These are phyloP conservation scores for Cantharis lateralis DNA, from an alignment of 2,888 invertebrate genomes.

Conservation along the genomic window DNA sequence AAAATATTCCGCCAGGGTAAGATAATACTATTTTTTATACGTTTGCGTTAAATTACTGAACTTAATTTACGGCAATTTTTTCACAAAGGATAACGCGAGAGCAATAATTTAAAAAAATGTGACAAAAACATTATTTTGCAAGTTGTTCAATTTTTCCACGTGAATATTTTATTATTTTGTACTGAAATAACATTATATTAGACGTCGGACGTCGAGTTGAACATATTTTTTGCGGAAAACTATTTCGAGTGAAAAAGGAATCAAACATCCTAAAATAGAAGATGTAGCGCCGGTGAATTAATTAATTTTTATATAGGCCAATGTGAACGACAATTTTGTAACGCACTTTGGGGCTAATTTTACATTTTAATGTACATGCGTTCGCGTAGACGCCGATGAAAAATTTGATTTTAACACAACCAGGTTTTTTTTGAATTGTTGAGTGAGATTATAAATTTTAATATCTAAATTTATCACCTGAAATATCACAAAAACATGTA, in stretches of 20 bases:
- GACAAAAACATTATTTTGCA: background rate
- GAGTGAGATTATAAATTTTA: background rate
- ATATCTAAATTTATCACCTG: constrained; percentile 13
- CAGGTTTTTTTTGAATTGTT: background rate
- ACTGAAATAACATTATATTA: background rate
- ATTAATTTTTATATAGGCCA: background rate
- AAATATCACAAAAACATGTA: constrained; percentile 4
- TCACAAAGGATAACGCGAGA: background rate
- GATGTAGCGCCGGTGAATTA: background rate
- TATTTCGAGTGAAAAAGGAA: background rate
- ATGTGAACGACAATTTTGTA: background rate
- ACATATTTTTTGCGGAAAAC: background rate
- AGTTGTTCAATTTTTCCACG: background rate
- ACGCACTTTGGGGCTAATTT: background rate
- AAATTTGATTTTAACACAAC: background rate
- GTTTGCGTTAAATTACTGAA: background rate
- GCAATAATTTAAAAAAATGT: background rate
- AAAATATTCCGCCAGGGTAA: background rate
- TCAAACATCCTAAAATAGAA: background rate
- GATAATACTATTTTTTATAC: background rate
- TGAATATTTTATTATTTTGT: background rate
- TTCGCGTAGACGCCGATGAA: background rate
- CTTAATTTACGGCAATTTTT: background rate
- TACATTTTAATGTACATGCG: background rate
- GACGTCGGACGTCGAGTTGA: background rate